A percentile compares a stretch with the other conserved stretches of the same genome.
phyloP scores from a whole-genome alignment of 2,888 invertebrate species.

The Acanthopleura granulata region DNA sequence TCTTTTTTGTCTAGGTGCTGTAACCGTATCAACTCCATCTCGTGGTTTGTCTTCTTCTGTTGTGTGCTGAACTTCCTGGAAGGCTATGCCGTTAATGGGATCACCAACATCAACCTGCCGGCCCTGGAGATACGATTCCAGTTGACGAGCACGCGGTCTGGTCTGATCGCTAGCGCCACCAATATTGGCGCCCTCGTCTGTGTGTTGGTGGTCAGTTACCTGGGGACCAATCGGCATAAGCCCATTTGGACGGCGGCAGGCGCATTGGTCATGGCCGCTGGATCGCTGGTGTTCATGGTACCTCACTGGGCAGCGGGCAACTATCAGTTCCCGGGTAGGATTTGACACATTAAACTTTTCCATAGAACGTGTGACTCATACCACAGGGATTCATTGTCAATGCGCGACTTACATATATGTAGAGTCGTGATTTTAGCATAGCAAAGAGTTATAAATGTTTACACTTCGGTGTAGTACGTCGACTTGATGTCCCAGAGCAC shows the following conservation, averaged over 20 bases:
- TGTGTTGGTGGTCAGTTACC: constrained; percentile 44
- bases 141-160: constrained; percentile 34
- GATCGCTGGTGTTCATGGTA: constrained; percentile 46
- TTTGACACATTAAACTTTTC: neutral
- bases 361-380: no score
- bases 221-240: constrained; percentile 43
- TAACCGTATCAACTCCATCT: constrained; percentile 33
- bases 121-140: constrained; percentile 42
- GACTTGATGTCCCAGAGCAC: no score
- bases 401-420: no score
- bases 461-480: no score
- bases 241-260: constrained; percentile 41
- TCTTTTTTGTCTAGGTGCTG: neutral
- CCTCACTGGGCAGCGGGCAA: constrained; percentile 38
- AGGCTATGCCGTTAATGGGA: constrained; percentile 49
- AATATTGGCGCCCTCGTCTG: constrained; percentile 41
- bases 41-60: constrained; percentile 38
- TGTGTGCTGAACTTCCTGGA: constrained; percentile 45
- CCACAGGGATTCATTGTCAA: no score
- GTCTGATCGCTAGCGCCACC: constrained; percentile 27
- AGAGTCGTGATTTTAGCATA: no score
- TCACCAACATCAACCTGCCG: constrained; percentile 44
- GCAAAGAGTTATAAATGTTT: no score
- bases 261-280: constrained; percentile 43
- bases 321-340: constrained; percentile 35